Evolutionary conservation across 92 coral and sea anemone species (phyloP).

Genomic region (Siderastrea radians): DNA sequence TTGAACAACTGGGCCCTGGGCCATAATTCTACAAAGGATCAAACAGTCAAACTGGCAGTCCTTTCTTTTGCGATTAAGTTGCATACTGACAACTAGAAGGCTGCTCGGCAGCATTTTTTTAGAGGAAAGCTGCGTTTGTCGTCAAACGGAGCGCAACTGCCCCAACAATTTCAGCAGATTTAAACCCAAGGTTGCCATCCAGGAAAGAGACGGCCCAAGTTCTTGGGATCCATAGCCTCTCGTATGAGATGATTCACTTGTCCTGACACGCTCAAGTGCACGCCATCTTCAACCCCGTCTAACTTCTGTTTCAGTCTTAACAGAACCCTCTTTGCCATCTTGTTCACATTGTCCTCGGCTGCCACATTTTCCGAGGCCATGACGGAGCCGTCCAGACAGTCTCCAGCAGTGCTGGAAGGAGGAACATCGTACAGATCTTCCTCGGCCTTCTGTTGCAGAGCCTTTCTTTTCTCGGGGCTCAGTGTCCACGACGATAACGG

Average conservation of each 20-base stretch:
- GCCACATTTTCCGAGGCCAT: conserved; percentile 50
- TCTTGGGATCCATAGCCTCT: conserved; percentile 94
- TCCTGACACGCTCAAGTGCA: conserved; percentile 90
- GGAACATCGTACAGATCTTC: conserved; percentile 73
- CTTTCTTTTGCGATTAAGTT: too few relatives aligned
- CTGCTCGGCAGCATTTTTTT: too few relatives aligned
- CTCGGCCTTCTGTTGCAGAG: conserved; percentile 89
- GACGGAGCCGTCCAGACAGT: conserved; percentile 72
- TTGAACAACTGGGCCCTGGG: too few relatives aligned
- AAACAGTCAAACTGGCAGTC: too few relatives aligned
- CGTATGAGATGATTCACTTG: conserved; percentile 96
- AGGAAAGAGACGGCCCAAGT: conserved; percentile 85
- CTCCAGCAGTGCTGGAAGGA: conserved; percentile 65
- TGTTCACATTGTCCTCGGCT: conserved; percentile 84
- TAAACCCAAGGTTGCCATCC: conserved; percentile 99
- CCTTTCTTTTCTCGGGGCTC: conserved; percentile 90
- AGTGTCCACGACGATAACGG: conserved; percentile 98
- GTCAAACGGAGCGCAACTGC: too few relatives aligned
- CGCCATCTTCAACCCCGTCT: conserved; percentile 96
- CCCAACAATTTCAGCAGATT: neutral
- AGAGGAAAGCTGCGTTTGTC: too few relatives aligned
- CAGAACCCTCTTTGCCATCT: conserved; percentile 96
- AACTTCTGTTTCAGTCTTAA: conserved; percentile 89
- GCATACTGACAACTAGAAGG: too few relatives aligned
- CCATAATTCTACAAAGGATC: too few relatives aligned